Evolutionary conservation across 2,113 vertebrate species (phyloP).

Genomic region (Neotoma lepida): DNA sequence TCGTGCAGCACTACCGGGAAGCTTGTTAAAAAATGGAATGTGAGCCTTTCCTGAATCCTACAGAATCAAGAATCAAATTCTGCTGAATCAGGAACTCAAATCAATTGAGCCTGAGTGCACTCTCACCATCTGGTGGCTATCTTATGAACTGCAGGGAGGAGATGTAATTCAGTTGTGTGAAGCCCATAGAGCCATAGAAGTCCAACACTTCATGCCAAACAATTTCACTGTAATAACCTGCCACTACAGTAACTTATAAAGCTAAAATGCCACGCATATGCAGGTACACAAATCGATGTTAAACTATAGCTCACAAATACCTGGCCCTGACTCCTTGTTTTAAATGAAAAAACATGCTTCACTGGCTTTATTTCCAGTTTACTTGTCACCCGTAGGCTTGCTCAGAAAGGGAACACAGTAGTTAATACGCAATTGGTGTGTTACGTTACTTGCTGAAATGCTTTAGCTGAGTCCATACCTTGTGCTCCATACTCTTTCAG

Average conservation of each 20-base stretch:
- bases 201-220: background rate
- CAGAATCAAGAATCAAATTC: background rate
- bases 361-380: background rate
- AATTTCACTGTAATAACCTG: background rate
- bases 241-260: background rate
- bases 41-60: background rate
- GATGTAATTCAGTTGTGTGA: background rate
- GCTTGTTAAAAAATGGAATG: background rate
- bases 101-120: background rate
- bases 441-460: background rate
- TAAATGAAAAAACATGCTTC: background rate
- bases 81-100: background rate
- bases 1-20: background rate
- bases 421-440: background rate
- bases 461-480: constrained; percentile 78
- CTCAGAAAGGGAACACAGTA: background rate
- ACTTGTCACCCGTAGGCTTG: background rate
- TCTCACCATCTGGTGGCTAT: background rate
- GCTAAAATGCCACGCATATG: constrained; percentile 13
- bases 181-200: background rate
- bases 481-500: constrained; percentile 79
- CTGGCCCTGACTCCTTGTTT: background rate
- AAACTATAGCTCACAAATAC: background rate
- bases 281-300: background rate
- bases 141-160: background rate